A percentile compares a stretch with the other conserved stretches of the same genome.
Conservation (phyloP, 2,797 vertebrate genomes). For the Siniperca undulata region DNA sequence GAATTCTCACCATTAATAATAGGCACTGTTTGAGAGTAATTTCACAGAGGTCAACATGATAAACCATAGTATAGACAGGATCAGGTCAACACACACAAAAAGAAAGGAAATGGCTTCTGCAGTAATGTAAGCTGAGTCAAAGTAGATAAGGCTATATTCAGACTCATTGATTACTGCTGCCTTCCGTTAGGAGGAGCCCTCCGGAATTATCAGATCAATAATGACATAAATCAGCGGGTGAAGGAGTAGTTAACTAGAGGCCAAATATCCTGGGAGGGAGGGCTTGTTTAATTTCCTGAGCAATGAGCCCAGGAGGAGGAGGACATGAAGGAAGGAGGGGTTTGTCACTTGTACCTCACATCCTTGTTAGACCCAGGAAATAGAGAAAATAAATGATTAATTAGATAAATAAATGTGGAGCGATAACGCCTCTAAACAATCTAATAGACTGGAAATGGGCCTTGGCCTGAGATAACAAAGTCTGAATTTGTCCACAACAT, state of each 20-base stretch:
- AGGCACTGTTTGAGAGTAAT: constrained; percentile 4
- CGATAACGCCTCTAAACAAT: constrained; percentile 63
- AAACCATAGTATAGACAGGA: constrained; percentile 11
- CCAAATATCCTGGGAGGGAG: constrained; percentile 38
- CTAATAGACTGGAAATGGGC: constrained; percentile 67
- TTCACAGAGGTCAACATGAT: constrained; percentile 15
- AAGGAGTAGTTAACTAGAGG: constrained; percentile 55
- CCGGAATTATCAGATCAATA: constrained; percentile 71
- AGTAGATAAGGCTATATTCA: constrained; percentile 68
- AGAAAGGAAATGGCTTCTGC: constrained; percentile 52
- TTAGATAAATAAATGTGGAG: constrained; percentile 72
- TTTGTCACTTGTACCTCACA: constrained; percentile 53
- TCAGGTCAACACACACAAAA: constrained; percentile 28
- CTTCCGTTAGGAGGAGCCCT: constrained; percentile 67
- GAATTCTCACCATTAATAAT: neutral
- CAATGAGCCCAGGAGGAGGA: constrained; percentile 55
- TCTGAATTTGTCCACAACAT: constrained; percentile 27
- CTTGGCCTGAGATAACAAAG: constrained; percentile 63
- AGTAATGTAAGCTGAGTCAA: constrained; percentile 63
- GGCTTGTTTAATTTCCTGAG: constrained; percentile 64
- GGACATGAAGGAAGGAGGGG: constrained; percentile 64
- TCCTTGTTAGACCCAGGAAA: constrained; percentile 67
- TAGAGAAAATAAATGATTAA: constrained; percentile 69
- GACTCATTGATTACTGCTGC: constrained; percentile 67
- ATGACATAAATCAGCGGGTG: constrained; percentile 57